These are phyloP conservation scores for Trachelus stipa DNA, from an alignment of 2,888 invertebrate genomes.

Conservation along the genomic window DNA sequence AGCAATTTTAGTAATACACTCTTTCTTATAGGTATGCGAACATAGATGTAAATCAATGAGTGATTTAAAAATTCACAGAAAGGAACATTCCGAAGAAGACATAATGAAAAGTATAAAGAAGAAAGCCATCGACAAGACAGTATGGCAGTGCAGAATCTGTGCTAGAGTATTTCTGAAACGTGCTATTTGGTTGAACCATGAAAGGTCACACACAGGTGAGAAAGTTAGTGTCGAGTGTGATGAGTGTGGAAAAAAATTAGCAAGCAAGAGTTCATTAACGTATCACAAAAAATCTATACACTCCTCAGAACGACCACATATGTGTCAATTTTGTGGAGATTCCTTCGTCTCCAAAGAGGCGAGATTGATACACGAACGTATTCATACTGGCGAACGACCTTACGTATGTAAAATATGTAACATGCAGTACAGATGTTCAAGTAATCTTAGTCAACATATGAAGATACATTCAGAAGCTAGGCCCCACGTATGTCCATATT, in stretches of 20 bases:
- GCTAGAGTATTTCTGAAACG: slow-evolving; percentile 47
- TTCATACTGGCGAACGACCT: slow-evolving; percentile 62
- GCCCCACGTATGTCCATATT: slow-evolving; percentile 50
- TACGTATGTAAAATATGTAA: slow-evolving; percentile 54
- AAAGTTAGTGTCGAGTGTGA: slow-evolving; percentile 43
- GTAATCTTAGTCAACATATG: slow-evolving; percentile 57
- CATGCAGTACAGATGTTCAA: slow-evolving; percentile 57
- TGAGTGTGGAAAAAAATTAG: slow-evolving; percentile 53
- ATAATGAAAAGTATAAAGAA: slow-evolving; percentile 45
- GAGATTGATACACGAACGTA: slow-evolving; percentile 62
- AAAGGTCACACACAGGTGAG: slow-evolving; percentile 46
- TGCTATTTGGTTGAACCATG: slow-evolving; percentile 48
- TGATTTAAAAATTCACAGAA: slow-evolving; percentile 53
- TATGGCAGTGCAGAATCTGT: slow-evolving; percentile 52
- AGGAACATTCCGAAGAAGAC: slow-evolving; percentile 51
- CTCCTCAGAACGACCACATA: slow-evolving; percentile 63
- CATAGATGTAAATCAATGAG: slow-evolving; percentile 53
- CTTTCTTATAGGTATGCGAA: slow-evolving; percentile 46
- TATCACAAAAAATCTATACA: slow-evolving; percentile 66
- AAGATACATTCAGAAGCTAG: slow-evolving; percentile 49
- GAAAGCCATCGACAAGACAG: slow-evolving; percentile 36
- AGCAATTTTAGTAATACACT: not conserved
- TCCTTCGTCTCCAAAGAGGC: slow-evolving; percentile 64
- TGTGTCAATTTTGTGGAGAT: slow-evolving; percentile 65
- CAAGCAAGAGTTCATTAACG: slow-evolving; percentile 51